Evolutionary conservation across 2,113 vertebrate species (phyloP).

Genomic region (Xiphophorus couchianus): DNA sequence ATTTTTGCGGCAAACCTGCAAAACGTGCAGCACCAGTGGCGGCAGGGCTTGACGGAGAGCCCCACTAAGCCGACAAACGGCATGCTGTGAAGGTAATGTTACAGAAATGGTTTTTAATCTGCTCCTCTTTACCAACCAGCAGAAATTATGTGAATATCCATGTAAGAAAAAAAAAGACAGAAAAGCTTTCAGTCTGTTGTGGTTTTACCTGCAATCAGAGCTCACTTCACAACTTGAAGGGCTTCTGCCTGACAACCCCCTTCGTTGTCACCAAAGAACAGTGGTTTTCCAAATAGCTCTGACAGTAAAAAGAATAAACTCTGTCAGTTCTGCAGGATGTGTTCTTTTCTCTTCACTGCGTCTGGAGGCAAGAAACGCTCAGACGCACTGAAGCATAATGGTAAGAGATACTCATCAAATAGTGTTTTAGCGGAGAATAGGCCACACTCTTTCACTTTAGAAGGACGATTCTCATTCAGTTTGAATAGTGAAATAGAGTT

Average conservation of each 20-base stretch:
- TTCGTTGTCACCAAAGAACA: constrained; percentile 11
- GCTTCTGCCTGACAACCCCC: neutral
- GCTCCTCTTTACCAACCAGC: constrained; percentile 6
- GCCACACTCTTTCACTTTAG: constrained; percentile 27
- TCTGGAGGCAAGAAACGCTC: constrained; percentile 56
- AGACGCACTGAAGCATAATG: constrained; percentile 50
- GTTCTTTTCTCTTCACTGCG: constrained; percentile 60
- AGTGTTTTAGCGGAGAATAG: constrained; percentile 29
- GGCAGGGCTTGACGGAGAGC: constrained; percentile 25
- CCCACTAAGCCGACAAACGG: constrained; percentile 39
- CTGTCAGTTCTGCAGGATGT: constrained; percentile 62
- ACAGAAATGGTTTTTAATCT: constrained; percentile 27
- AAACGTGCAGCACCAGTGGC: constrained; percentile 44
- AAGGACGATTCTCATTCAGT: constrained; percentile 32
- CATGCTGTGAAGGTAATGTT: constrained; percentile 50
- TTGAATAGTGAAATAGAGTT: constrained; percentile 16
- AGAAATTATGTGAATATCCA: constrained; percentile 35
- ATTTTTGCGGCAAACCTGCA: constrained; percentile 54
- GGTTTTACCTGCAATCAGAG: constrained; percentile 16
- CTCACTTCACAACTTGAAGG: neutral
- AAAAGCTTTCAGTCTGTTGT: constrained; percentile 31
- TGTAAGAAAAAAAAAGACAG: constrained; percentile 7
- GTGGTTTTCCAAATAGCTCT: constrained; percentile 49
- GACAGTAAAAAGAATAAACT: constrained; percentile 60
- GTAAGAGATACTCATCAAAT: constrained; percentile 60